These are phyloP conservation scores for Gasterosteus aculeatus DNA, from an alignment of 2,113 vertebrate genomes.

Conservation along the genomic window DNA sequence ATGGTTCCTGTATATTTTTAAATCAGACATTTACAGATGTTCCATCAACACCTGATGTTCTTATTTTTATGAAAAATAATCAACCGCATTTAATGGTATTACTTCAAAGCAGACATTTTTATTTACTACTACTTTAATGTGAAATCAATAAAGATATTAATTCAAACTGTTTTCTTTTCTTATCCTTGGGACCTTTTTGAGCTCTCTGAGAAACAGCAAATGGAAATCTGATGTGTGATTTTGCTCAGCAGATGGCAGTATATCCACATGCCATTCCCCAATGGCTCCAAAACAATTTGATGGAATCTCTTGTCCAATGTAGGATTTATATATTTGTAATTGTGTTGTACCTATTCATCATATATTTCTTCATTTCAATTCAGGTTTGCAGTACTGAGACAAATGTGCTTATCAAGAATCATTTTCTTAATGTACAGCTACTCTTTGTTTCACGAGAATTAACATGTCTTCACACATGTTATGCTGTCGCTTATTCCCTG, in stretches of 20 bases:
- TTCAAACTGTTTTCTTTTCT: not conserved
- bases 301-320: not conserved
- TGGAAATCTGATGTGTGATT: not conserved
- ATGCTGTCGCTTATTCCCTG: not conserved
- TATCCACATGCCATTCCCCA: not conserved
- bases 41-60: not conserved
- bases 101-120: not conserved
- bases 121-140: not conserved
- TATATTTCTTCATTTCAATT: not conserved
- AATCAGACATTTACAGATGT: not conserved
- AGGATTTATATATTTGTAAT: not conserved
- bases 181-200: not conserved
- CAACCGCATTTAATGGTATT: not conserved
- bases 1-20: not conserved
- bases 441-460: not conserved
- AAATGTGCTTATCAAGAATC: not conserved
- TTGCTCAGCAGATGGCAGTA: slow-evolving; percentile 63
- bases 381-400: not conserved
- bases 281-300: too few species aligned
- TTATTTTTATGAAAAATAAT: not conserved
- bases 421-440: not conserved
- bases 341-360: not conserved
- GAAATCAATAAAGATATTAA: too few species aligned
- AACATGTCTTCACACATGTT: not conserved
- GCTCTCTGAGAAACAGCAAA: not conserved